Conservation (phyloP, 2,113 vertebrate species). For the Carassius auratus region DNA sequence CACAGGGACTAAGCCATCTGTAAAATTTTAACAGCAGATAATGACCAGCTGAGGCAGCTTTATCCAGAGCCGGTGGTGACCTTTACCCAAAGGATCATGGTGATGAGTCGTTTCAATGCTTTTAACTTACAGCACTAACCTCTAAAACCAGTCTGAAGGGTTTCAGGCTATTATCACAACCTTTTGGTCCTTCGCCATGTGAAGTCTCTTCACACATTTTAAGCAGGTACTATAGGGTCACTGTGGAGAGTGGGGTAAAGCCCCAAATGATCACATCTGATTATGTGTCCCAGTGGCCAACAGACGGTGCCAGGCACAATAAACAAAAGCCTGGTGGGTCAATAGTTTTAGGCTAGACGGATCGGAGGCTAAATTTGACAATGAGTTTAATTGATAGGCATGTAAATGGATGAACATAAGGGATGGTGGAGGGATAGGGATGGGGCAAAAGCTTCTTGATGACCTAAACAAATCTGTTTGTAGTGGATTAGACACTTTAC, state of each 20-base stretch:
- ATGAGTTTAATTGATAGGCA: conserved; percentile 56
- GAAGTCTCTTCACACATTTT: conserved; percentile 20
- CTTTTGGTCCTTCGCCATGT: conserved; percentile 25
- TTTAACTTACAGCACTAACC: conserved; percentile 42
- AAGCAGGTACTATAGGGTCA: conserved; percentile 23
- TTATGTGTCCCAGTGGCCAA: conserved; percentile 37
- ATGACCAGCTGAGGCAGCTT: conserved; percentile 46
- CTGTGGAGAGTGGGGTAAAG: conserved; percentile 11
- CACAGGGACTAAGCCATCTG: conserved; percentile 38
- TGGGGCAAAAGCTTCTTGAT: conserved; percentile 52
- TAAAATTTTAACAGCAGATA: conserved; percentile 31
- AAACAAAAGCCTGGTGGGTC: conserved; percentile 57
- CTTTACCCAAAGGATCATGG: conserved; percentile 36
- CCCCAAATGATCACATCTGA: conserved; percentile 35
- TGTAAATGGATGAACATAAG: conserved; percentile 53
- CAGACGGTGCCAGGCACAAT: conserved; percentile 41
- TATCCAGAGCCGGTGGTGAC: conserved; percentile 20
- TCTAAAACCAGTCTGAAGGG: conserved; percentile 37
- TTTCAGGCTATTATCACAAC: conserved; percentile 25
- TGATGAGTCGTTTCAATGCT: conserved; percentile 34
- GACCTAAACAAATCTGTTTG: conserved; percentile 46
- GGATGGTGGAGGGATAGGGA: conserved; percentile 17
- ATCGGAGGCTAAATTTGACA: conserved; percentile 56
- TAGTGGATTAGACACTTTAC: conserved; percentile 31
- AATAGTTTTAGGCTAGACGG: conserved; percentile 55